Percentiles rank a stretch among this genome's conserved stretches.
Evolutionary conservation across 2,888 invertebrate species (phyloP).

Genomic region (Theretra japonica): DNA sequence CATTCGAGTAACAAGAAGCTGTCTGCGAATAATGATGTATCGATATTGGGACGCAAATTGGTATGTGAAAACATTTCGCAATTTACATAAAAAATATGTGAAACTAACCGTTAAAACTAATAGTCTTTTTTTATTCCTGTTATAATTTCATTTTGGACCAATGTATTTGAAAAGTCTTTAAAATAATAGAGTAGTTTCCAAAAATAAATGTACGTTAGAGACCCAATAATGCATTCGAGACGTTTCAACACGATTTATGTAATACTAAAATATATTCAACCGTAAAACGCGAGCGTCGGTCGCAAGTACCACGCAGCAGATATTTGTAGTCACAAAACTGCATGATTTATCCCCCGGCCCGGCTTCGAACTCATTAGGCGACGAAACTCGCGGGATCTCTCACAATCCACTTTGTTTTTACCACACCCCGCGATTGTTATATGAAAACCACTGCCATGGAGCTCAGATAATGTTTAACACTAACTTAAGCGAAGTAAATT

Average conservation of each 20-base stretch:
- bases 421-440: background rate
- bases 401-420: slow-evolving; percentile 50
- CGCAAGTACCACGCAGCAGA: slow-evolving; percentile 41
- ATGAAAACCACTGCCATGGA: background rate
- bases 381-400: slow-evolving; percentile 62
- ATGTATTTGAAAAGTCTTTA: no score
- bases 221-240: no score
- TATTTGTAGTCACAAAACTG: slow-evolving; percentile 65
- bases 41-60: no score
- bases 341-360: slow-evolving; percentile 68
- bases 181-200: no score
- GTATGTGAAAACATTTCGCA: no score
- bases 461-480: background rate
- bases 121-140: no score
- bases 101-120: no score
- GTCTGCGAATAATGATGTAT: no score
- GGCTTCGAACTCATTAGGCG: slow-evolving; percentile 73
- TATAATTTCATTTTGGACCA: no score
- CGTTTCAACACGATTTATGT: background rate
- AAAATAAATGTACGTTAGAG: no score
- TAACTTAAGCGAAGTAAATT: background rate
- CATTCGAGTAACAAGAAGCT: no score
- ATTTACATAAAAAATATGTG: no score
- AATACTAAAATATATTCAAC: background rate
- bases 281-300: slow-evolving; percentile 32